Evolutionary conservation across 2,888 invertebrate species (phyloP).

Genomic region (Zele albiditarsus): DNA sequence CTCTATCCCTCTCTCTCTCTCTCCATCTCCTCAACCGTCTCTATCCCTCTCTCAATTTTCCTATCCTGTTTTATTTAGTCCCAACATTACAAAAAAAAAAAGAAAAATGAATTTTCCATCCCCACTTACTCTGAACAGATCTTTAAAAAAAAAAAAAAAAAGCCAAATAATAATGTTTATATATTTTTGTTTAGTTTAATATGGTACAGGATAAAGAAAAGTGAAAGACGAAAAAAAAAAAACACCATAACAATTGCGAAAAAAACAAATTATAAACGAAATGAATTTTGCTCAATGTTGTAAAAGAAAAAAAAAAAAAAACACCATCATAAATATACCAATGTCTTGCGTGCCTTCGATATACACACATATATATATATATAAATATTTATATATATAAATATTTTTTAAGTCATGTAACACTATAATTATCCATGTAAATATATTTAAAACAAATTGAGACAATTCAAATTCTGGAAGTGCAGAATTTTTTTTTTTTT

Average conservation of each 20-base stretch:
- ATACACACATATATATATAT: not conserved
- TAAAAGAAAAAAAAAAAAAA: not conserved
- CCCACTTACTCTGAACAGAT: not conserved
- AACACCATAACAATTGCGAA: not conserved
- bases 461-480: too few relatives aligned
- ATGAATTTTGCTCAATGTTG: not conserved
- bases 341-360: not conserved
- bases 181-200: not conserved
- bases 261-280: not conserved
- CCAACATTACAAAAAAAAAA: not conserved
- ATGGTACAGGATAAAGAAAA: not conserved
- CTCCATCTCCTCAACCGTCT: too few relatives aligned
- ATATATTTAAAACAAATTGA: too few relatives aligned
- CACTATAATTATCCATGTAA: too few relatives aligned
- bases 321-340: not conserved
- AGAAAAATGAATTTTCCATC: not conserved
- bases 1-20: not conserved
- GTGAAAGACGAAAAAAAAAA: not conserved
- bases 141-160: too few relatives aligned
- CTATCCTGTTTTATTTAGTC: too few relatives aligned
- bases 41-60: too few relatives aligned
- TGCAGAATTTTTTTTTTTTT: too few relatives aligned
- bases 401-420: not conserved
- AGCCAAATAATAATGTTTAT: not conserved
- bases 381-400: not conserved